Conservation (phyloP, 2,888 invertebrate species). For the Linnaemya vulpina region DNA sequence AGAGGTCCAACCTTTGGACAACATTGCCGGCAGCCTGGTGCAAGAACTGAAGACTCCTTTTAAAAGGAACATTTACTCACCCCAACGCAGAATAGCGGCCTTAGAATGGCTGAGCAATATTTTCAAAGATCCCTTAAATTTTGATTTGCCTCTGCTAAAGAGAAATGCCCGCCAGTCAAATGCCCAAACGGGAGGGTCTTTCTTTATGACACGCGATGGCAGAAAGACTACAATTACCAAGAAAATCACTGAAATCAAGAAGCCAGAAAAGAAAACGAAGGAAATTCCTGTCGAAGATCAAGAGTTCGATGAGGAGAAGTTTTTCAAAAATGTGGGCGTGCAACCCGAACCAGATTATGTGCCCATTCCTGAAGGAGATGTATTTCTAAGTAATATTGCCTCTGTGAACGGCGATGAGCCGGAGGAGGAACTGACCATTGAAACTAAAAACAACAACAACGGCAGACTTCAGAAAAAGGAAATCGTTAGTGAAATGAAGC, state of each 20-base stretch:
- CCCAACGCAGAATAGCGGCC: constrained; percentile 73
- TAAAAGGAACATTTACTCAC: constrained; percentile 58
- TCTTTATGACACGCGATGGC: constrained; percentile 76
- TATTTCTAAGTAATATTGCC: constrained; percentile 78
- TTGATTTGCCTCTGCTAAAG: constrained; percentile 72
- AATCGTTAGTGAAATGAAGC: constrained; percentile 70
- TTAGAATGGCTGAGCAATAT: constrained; percentile 77
- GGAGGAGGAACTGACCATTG: constrained; percentile 49
- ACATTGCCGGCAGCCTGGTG: constrained; percentile 38
- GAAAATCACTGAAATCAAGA: constrained; percentile 79
- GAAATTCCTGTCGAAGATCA: constrained; percentile 74
- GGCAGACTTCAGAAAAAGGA: constrained; percentile 20
- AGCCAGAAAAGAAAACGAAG: constrained; percentile 76
- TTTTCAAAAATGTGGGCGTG: constrained; percentile 77
- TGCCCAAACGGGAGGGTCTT: constrained; percentile 75
- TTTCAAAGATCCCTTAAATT: constrained; percentile 73
- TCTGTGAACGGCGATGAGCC: constrained; percentile 76
- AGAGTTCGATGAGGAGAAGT: constrained; percentile 79
- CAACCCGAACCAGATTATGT: constrained; percentile 76
- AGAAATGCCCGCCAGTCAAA: constrained; percentile 76
- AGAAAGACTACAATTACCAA: constrained; percentile 76
- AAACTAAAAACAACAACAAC: constrained; percentile 12
- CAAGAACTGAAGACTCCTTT: constrained; percentile 24
- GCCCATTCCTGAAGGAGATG: constrained; percentile 79
- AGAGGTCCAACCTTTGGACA: constrained; percentile 22